Evolutionary conservation across 1,140 invertebrate species (phyloP).

Genomic region (Pomacea maculata): DNA sequence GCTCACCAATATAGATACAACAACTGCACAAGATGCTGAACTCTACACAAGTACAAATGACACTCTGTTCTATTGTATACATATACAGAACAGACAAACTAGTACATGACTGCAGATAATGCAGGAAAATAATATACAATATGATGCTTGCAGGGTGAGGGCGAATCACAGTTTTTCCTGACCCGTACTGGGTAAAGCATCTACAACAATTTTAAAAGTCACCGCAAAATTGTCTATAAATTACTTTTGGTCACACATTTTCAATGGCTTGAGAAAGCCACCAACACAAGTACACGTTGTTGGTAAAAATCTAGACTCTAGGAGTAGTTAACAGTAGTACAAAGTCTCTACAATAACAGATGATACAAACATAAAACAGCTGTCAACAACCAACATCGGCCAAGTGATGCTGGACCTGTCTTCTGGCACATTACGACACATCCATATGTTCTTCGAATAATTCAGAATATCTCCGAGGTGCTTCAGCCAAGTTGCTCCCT

Average conservation of each 20-base stretch:
- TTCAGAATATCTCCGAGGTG: not conserved
- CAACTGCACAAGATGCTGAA: no score
- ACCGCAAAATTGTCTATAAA: no score
- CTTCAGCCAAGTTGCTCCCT: not conserved
- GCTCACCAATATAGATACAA: no score
- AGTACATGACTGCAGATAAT: no score
- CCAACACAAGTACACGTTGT: not conserved
- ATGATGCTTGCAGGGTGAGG: no score
- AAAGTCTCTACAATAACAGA: not conserved
- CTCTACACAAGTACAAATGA: no score
- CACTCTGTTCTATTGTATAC: no score
- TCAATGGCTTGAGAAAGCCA: not conserved
- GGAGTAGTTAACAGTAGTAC: not conserved
- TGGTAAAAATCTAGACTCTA: not conserved
- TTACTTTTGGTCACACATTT: not conserved
- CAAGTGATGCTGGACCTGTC: not conserved
- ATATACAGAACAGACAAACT: no score
- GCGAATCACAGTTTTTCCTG: no score
- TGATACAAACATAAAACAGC: not conserved
- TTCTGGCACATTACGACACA: not conserved
- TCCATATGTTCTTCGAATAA: constrained; percentile 11
- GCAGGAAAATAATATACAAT: no score
- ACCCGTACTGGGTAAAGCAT: no score
- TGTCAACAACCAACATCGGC: not conserved
- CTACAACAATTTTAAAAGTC: no score